Evolutionary conservation across 2,113 vertebrate species (phyloP).

Genomic region (Amblyopsis rosae): DNA sequence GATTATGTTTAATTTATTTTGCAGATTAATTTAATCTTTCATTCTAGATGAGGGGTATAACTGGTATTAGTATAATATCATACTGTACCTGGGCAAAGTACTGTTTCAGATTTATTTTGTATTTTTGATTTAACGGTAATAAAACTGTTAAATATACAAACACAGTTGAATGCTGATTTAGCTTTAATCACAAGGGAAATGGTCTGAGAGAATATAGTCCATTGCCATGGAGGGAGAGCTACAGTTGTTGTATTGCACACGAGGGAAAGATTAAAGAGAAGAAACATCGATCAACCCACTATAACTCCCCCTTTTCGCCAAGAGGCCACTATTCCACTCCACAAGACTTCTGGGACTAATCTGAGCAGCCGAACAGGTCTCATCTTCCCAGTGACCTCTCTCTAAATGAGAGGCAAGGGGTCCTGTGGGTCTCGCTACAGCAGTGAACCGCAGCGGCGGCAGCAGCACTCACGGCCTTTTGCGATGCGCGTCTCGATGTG

Average conservation of each 20-base stretch:
- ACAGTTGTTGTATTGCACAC: constrained; percentile 50
- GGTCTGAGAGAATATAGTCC: constrained; percentile 44
- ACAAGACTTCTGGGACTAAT: constrained; percentile 64
- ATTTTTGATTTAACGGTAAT: no score
- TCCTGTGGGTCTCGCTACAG: constrained; percentile 51
- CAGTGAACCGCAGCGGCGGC: constrained; percentile 26
- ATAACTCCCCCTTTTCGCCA: constrained; percentile 61
- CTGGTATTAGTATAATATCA: no score
- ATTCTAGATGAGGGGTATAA: no score
- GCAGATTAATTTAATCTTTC: no score
- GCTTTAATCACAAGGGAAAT: constrained; percentile 38
- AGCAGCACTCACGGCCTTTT: constrained; percentile 88
- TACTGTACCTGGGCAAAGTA: no score
- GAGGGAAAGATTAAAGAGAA: constrained; percentile 58
- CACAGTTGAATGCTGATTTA: constrained; percentile 41
- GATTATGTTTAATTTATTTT: no score
- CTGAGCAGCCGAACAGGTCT: constrained; percentile 54
- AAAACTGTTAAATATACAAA: not conserved
- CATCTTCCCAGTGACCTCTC: constrained; percentile 66
- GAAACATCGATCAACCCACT: constrained; percentile 63
- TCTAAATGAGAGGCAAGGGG: constrained; percentile 67
- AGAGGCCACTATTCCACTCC: constrained; percentile 63
- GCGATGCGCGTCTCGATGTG: constrained; percentile 90
- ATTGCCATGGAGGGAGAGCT: constrained; percentile 40
- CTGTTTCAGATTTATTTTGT: no score